Evolutionary conservation across 2,888 invertebrate species (phyloP).

Genomic region (Aspidiotus rigidus): DNA sequence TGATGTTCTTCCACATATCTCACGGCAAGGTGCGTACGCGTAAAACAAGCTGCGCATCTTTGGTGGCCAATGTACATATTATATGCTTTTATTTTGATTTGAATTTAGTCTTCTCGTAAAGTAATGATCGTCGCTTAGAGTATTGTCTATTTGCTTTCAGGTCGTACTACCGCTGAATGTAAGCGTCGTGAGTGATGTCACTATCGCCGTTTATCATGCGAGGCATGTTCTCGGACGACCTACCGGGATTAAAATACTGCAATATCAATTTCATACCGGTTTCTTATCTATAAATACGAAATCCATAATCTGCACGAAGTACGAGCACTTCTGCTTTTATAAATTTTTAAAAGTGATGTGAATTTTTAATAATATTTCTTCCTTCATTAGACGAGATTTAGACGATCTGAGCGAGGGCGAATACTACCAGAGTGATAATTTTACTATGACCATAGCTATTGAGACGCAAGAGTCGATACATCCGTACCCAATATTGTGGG

Average conservation of each 20-base stretch:
- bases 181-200: slow-evolving; percentile 76
- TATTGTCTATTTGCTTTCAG: slow-evolving; percentile 39
- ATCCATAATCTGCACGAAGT: slow-evolving; percentile 40
- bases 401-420: slow-evolving; percentile 67
- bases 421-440: slow-evolving; percentile 50
- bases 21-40: slow-evolving; percentile 55
- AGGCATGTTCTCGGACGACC: slow-evolving; percentile 73
- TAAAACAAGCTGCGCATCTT: too few relatives aligned
- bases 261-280: slow-evolving; percentile 82
- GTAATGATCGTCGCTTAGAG: too few relatives aligned
- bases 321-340: slow-evolving; percentile 42
- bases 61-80: too few relatives aligned
- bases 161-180: slow-evolving; percentile 62
- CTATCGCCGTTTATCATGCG: slow-evolving; percentile 71
- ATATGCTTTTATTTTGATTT: too few relatives aligned
- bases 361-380: background rate
- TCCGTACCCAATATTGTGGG: slow-evolving; percentile 53
- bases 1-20: slow-evolving; percentile 62
- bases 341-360: too few relatives aligned
- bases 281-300: slow-evolving; percentile 50
- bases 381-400: slow-evolving; percentile 54
- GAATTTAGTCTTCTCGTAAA: too few relatives aligned
- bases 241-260: slow-evolving; percentile 75
- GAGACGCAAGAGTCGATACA: slow-evolving; percentile 62
- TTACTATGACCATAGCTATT: slow-evolving; percentile 59